These are phyloP conservation scores for Dinomys branickii DNA, from an alignment of 2,113 vertebrate genomes.

Conservation along the genomic window DNA sequence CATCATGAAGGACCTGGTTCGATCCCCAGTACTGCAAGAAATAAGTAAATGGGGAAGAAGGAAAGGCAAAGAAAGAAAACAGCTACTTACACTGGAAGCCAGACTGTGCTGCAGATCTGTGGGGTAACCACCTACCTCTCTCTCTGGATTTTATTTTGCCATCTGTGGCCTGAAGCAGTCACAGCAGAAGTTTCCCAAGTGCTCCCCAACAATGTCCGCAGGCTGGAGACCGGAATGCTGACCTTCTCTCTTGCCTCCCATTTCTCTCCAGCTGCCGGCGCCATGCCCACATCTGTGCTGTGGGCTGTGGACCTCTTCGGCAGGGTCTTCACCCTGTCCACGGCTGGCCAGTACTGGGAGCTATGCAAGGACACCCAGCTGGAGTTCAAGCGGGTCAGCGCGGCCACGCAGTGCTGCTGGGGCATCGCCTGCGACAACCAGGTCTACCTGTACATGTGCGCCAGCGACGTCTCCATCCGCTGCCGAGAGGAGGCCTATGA, in stretches of 20 bases:
- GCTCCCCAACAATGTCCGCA: background rate
- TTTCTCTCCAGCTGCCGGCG: constrained; percentile 75
- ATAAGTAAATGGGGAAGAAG: background rate
- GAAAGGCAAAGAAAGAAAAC: background rate
- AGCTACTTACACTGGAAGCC: background rate
- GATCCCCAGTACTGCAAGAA: background rate
- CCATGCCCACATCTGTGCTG: constrained; percentile 91
- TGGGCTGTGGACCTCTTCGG: constrained; percentile 97
- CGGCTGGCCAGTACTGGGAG: constrained; percentile 95
- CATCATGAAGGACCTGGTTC: background rate
- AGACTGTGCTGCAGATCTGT: background rate
- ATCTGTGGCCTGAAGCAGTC: background rate
- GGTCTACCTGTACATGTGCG: constrained; percentile 93
- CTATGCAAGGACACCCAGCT: constrained; percentile 91
- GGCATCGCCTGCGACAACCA: constrained; percentile 95
- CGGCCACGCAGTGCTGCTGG: constrained; percentile 94
- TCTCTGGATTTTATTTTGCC: background rate
- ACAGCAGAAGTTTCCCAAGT: background rate
- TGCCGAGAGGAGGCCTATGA: constrained; percentile 96
- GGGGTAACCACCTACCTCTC: no score
- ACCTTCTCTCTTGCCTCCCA: background rate
- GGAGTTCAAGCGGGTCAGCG: constrained; percentile 94
- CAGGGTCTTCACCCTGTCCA: constrained; percentile 93
- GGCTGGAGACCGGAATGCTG: background rate
- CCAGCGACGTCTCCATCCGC: constrained; percentile 93